phyloP scores from a whole-genome alignment of 2,113 vertebrate genomes.

The Festucalex cinctus region DNA sequence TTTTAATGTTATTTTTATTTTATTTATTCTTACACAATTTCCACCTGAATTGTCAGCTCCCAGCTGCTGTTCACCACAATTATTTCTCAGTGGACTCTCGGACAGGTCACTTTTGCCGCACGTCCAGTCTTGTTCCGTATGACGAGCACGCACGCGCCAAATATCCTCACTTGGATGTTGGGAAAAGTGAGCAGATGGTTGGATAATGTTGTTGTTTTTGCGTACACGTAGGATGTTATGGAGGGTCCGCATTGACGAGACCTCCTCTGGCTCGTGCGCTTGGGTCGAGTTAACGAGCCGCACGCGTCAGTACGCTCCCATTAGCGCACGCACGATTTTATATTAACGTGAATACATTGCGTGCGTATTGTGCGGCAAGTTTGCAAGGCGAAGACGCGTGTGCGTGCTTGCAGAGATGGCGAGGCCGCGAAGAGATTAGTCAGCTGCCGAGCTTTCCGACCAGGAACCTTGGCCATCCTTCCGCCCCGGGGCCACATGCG shows the following conservation, averaged over 20 bases:
- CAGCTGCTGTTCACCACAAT: slow-evolving; percentile 82
- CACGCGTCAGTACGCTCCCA: slow-evolving; percentile 61
- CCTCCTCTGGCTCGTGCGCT: slow-evolving; percentile 54
- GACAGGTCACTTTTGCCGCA: slow-evolving; percentile 69
- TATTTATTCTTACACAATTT: no score
- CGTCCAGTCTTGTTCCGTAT: neutral
- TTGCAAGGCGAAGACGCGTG: slow-evolving; percentile 50
- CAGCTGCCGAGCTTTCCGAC: slow-evolving; percentile 58
- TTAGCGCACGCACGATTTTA: slow-evolving; percentile 43
- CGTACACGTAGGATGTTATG: slow-evolving; percentile 29
- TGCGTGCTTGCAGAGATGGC: slow-evolving; percentile 50
- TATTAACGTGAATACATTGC: no score
- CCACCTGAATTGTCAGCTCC: slow-evolving; percentile 62
- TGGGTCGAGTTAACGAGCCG: slow-evolving; percentile 57
- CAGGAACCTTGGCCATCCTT: slow-evolving; percentile 51
- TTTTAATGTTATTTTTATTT: no score
- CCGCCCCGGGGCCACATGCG: slow-evolving; percentile 54
- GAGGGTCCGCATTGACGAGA: slow-evolving; percentile 18
- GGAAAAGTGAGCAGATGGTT: slow-evolving; percentile 38
- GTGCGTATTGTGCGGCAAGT: no score
- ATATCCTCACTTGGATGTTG: neutral
- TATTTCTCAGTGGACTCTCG: slow-evolving; percentile 88
- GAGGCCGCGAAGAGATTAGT: slow-evolving; percentile 57
- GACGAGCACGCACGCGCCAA: neutral
- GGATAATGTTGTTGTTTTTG: neutral